Evolutionary conservation across 2,797 vertebrate species (phyloP), one percentile per base, ranked within the genome.

Genomic region (Arrhamphus sclerolepis): DNA sequence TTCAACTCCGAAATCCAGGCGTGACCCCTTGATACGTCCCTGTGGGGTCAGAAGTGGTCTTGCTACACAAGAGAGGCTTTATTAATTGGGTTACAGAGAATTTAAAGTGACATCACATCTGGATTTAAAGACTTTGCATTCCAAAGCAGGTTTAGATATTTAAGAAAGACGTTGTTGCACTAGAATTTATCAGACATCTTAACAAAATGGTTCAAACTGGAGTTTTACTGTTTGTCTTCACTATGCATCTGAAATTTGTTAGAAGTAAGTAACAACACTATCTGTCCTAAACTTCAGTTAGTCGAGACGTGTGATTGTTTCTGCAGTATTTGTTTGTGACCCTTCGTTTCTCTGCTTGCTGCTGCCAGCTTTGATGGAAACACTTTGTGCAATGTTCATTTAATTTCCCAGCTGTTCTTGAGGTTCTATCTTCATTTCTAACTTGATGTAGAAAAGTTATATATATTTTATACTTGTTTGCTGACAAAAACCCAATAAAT

Each of bases 401-500:
- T 87, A 66, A 88, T 72, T 74, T 62, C 79, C 65, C 74, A 80
- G 86, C 78, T 75, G 75, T 86, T 84, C 72, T 82, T 70, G 34
- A 38, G 34, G 34, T 13, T 38, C 34, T 88, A 73, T 82, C 84
- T 87, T 89, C 71, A 75, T 86, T 78, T 76, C 65, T 72, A 72
- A 75, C 67, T 79, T 81, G 46, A 74, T 78, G 89, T 89, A 78
- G 87, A 90, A 78, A 86, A 82, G 77, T 87, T 85, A 87, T 89
- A 89, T 89, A 90, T 44, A 19, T 91, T 91, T 92, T 92, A 82
- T 91, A 92, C 89, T 89, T 90, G 88, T 92, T 93, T 90, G 81
- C 87, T 81, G 84, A 91, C 80, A 80, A 86, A n/a, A 80, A 69
- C 75, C 77, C 80, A 93, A 89, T 92, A 90, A 89, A 91, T 87